These are phyloP conservation scores for Chironomus riparius DNA, from an alignment of 2,888 invertebrate species.

Conservation along the genomic window DNA sequence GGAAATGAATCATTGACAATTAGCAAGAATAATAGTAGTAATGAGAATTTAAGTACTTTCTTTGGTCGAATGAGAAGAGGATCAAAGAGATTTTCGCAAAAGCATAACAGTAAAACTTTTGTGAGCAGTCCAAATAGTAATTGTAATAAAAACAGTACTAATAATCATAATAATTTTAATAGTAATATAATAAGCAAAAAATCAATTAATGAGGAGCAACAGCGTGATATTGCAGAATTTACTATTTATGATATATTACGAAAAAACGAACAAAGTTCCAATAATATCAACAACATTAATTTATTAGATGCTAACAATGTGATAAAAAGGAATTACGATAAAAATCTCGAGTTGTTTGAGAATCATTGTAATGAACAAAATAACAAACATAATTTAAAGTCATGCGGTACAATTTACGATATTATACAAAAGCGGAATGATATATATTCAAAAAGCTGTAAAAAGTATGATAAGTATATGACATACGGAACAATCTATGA, in stretches of 20 bases:
- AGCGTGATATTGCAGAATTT: neutral
- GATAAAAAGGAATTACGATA: constrained; percentile 6
- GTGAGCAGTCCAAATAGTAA: too few species aligned
- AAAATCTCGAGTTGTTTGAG: constrained; percentile 18
- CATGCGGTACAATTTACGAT: constrained; percentile 42
- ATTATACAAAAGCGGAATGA: constrained; percentile 42
- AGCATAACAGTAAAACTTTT: neutral
- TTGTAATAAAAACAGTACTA: too few species aligned
- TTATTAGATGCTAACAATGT: neutral
- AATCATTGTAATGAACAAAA: constrained; percentile 5
- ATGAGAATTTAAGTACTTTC: neutral
- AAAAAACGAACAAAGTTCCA: neutral
- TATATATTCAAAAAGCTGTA: constrained; percentile 38
- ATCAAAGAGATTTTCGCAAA: neutral
- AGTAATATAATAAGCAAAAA: neutral
- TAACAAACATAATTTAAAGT: constrained; percentile 37
- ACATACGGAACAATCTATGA: constrained; percentile 44
- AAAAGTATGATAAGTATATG: constrained; percentile 43
- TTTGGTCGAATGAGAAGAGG: neutral
- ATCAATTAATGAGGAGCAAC: neutral
- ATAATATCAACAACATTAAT: neutral
- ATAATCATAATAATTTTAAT: neutral
- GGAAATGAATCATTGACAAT: neutral
- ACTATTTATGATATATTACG: constrained; percentile 28
- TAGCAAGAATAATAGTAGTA: neutral